Percentiles rank a stretch among this genome's conserved stretches.
Conservation (phyloP, 1,140 invertebrate species). For the Vanessa tameamea region DNA sequence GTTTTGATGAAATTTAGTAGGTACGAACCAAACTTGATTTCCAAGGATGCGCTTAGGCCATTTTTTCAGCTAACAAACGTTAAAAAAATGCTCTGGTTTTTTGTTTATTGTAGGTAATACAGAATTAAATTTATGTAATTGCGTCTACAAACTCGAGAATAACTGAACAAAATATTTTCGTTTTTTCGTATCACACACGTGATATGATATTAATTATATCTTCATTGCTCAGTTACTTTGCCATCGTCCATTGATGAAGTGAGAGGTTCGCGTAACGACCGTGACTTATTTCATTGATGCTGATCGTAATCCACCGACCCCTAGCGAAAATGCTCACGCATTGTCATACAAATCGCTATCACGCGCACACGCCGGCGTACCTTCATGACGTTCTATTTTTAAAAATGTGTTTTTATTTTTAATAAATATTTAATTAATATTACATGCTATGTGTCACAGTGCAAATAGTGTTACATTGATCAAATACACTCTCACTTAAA, state of each 20-base stretch:
- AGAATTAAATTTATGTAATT: no score
- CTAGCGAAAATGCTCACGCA: constrained; percentile 58
- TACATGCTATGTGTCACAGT: neutral
- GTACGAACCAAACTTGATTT: no score
- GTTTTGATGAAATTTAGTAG: no score
- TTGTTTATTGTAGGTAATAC: no score
- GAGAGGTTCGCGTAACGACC: constrained; percentile 61
- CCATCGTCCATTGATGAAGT: constrained; percentile 49
- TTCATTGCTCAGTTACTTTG: constrained; percentile 18
- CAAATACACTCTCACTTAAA: neutral
- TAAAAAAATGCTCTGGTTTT: no score
- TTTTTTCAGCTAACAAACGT: no score
- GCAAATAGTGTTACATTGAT: neutral
- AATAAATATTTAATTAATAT: neutral
- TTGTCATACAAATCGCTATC: constrained; percentile 68
- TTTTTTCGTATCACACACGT: no score
- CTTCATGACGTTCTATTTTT: constrained; percentile 22
- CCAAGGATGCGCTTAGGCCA: no score
- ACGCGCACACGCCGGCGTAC: constrained; percentile 49
- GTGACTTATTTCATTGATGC: constrained; percentile 68
- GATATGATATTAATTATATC: neutral
- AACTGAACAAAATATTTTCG: neutral
- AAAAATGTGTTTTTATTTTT: constrained; percentile 21
- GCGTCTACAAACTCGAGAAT: neutral
- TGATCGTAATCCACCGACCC: constrained; percentile 57